Base-by-base conservation (phyloP, 2,113 vertebrate genomes). In the Physeter macrocephalus region DNA sequence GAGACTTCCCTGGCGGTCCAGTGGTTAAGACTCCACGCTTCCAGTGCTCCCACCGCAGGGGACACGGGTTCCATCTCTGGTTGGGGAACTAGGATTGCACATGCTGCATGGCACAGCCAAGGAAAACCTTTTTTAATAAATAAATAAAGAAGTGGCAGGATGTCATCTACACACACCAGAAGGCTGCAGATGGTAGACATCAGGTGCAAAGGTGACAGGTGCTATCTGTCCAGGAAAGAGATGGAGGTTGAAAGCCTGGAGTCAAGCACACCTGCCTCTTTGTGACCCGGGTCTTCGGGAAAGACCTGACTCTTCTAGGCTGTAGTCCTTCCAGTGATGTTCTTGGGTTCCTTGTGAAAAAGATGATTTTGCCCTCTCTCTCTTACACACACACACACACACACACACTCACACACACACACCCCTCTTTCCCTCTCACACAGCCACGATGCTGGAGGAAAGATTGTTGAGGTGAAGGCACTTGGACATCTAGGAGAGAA, bases 331-430 rank as follows among this genome's bases (percentile, higher is more conserved):
- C 54, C 20, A 27, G 11, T 64, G 23, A 34, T 72, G n/a, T 23
- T 54, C 46, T 61, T 41, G 84, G 57, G n/a, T 29, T 86, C n/a
- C 92, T 67, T 64, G 64, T 87, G 89, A 52, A 49, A 64, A 57
- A 41, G 81, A 21, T 43, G 21, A 20, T 52, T 52, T 93, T 43
- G 14, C 54, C 61, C 36, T n/a, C 36, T 66, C 13, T 66, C 31
- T 13, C 14, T 29, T 25, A 18, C 29, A 23, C 27, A 36, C 67
- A 46, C 18, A 36, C 41, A 29, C n/a, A 17, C 36, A 21, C 29
- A 13, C 15, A 36, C 61, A 46, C 18, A 36, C n/a, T 21, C 36
- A 46, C 80, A 78, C 46, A 39, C 49, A 61, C 25, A 34, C 21
- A 78, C 27, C 0, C 9, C 7, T 72, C 67, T 66, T 49, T 74